These are phyloP conservation scores for Crambe crambe DNA, from an alignment of 37 sponge, comb jelly and placozoan genomes.

Conservation along the genomic window DNA sequence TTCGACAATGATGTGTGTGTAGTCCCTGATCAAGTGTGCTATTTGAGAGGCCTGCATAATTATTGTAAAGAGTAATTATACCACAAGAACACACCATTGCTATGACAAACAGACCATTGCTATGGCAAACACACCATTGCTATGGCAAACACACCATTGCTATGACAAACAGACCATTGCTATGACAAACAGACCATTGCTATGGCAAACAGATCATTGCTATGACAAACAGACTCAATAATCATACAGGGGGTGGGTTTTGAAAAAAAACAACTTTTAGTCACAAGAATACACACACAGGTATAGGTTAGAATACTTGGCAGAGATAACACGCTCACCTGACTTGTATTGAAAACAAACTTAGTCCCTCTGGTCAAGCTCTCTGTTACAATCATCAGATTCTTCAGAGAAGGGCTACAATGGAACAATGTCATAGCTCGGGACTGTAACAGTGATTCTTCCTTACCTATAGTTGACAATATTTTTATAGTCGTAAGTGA, in stretches of 20 bases:
- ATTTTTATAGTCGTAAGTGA: conserved; percentile 91
- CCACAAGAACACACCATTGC: not conserved
- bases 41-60: conserved; percentile 91
- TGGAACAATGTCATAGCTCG: not conserved
- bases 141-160: not conserved
- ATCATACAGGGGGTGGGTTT: too few relatives aligned
- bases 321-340: too few relatives aligned
- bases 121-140: not conserved
- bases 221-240: not conserved
- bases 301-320: not conserved
- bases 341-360: conserved; percentile 97
- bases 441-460: not conserved
- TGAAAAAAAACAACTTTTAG: not conserved
- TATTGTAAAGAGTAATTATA: not conserved
- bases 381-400: conserved; percentile 93
- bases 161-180: not conserved
- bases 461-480: conserved; percentile 93
- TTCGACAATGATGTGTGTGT: conserved; percentile 93
- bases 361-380: conserved; percentile 92
- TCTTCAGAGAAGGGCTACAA: conserved; percentile 93
- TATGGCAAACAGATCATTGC: not conserved
- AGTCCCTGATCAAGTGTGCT: conserved; percentile 94
- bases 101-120: not conserved
- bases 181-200: not conserved
- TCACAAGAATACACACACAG: not conserved